Evolutionary conservation across 2,888 invertebrate species (phyloP).

Genomic region (Rotaria macrura): DNA sequence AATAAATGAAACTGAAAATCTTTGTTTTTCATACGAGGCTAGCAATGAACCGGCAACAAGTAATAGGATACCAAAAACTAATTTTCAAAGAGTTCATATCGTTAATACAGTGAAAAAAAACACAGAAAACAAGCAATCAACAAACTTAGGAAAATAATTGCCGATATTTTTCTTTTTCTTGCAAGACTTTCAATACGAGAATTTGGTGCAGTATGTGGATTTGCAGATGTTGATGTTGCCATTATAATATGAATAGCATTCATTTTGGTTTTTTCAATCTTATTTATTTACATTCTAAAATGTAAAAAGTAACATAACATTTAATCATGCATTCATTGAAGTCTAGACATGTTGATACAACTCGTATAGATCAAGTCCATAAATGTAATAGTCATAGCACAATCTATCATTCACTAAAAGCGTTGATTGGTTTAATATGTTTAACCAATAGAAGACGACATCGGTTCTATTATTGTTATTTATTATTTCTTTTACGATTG

Average conservation of each 20-base stretch:
- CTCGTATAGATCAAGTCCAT: not conserved
- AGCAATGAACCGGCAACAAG: not conserved
- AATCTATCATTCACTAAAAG: not conserved
- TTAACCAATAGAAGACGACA: not conserved
- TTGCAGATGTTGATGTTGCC: not conserved
- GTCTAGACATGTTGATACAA: not conserved
- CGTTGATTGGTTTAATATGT: not conserved
- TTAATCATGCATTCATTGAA: not conserved
- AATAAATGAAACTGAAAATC: slow-evolving; percentile 19
- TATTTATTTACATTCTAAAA: not conserved
- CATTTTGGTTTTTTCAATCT: not conserved
- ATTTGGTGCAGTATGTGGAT: not conserved
- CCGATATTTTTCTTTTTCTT: not conserved
- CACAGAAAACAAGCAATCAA: no score
- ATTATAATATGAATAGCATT: slow-evolving; percentile 15
- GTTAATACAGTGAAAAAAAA: no score
- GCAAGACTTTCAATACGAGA: not conserved
- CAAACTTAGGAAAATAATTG: not conserved
- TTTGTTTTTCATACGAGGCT: not conserved
- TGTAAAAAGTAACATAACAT: not conserved
- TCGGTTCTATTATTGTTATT: not conserved
- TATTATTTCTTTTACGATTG: not conserved
- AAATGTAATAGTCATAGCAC: not conserved
- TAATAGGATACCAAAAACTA: slow-evolving; percentile 7
- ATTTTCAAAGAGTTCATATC: no score